Evolutionary conservation across 2,797 vertebrate species (phyloP).

Genomic region (Falco novaeseelandiae): DNA sequence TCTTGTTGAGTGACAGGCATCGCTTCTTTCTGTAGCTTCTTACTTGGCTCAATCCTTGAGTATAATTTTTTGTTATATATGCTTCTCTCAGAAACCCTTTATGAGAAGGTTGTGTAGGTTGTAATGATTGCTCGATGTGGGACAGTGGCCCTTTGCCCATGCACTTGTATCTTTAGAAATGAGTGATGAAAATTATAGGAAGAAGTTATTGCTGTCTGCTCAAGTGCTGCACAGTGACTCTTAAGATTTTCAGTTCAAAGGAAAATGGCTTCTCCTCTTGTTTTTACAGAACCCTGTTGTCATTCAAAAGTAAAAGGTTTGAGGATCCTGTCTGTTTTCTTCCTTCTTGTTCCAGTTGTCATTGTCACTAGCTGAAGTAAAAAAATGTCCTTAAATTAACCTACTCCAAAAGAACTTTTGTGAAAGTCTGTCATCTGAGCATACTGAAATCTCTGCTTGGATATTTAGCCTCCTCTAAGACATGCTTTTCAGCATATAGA

Average conservation of each 20-base stretch:
- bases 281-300: neutral
- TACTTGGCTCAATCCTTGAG: neutral
- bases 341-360: neutral
- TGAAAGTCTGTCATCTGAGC: neutral
- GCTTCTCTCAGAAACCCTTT: neutral
- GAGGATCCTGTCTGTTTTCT: neutral
- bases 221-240: neutral
- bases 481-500: neutral
- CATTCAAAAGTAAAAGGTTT: neutral
- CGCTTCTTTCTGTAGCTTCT: neutral
- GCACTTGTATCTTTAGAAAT: neutral
- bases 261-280: neutral
- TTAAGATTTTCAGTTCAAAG: neutral
- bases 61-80: neutral
- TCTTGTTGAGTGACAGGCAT: neutral
- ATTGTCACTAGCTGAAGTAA: neutral
- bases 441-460: neutral
- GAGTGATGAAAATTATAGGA: neutral
- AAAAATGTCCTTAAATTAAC: neutral
- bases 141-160: neutral
- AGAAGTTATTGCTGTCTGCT: neutral
- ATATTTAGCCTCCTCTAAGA: neutral
- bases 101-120: neutral
- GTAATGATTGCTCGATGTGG: neutral
- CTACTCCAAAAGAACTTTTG: neutral